Evolutionary conservation across 2,888 invertebrate genomes (phyloP), one percentile per base, ranked within the genome.

Genomic region (Nomada fabriciana): DNA sequence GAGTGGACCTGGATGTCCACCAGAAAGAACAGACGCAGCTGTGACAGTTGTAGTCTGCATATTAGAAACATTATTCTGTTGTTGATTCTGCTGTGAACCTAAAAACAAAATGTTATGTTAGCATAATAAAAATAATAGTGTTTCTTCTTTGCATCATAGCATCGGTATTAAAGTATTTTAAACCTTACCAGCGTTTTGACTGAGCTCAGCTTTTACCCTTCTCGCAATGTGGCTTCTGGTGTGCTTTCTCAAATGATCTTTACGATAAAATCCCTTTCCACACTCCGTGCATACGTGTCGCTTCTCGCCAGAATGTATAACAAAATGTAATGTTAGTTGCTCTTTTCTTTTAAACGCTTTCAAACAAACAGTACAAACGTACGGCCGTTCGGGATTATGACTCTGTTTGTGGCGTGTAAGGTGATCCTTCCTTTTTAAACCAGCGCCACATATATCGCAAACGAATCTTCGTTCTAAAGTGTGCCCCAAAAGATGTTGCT

Each of bases 261-360:
- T 97, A 88, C 98, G 96, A 94, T 98, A 98, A 94, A 98, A 98
- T 73, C 97, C 97, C 95, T 98, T 98, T 83, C 97, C 97, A 92
- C 98, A 98, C 94, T 98, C 97, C 78, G 96, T 96, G 94, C 98
- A 98, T 15, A 97, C 95, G 89, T 98, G 98, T 85, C 97, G 95
- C 94, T 98, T 98, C 94, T 98, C 97, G 2, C 98, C 98, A 15
- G 98, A 97, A 94, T 98, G 98, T 91, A 98, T 98, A 86, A 98
- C 97, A 94, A 97, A 97, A 94, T 98, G 98, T 88, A 98, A 94
- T 0, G 98, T 98, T 77, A 98, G 95, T 89, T 98, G 98, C 92
- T 98, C 98, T 95, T 98, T 98, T 88, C 98, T 96, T 91, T 98
- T 98, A 94, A 98, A 98, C 0, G 97, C 97, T 92, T 98, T 98